Base-by-base conservation (phyloP, 35 echinoderm and acorn worm genomes). In the Apostichopus parvimensis region DNA sequence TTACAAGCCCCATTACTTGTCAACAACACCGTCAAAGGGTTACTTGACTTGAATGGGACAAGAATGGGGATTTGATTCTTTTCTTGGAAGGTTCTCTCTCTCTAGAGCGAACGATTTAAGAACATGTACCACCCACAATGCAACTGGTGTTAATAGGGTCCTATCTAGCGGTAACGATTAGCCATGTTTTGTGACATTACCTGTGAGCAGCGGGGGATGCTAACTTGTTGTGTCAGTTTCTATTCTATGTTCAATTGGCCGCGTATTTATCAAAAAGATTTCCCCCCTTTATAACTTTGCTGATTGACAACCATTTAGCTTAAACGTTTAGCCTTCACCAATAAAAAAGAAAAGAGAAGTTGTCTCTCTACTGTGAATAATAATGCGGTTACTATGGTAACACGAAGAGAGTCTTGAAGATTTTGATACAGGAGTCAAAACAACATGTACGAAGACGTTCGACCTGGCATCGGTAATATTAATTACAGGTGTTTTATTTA, bases 1-100 rank as follows among this genome's bases (percentile, higher is more conserved):
- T 82, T 82, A 82, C 79, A 82, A 82, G 79, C 79, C 79, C 79
- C 18, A 82, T 82, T 82, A 82, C 34, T 82, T 52, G 3, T 54
- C 79, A 82, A 82, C 34, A 82, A 82, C 79, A 55, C 79, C 79
- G 52, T 17, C 13, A 82, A 82, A 56, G 79, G 55, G 45, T 82
- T 23, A 82, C 34, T 54, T 56, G 34, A 54, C 52, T 55, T 82
- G 79, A 82, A 82, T 68, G 54, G 79, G 52, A 54, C 9, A 55
- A 82, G 79, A 82, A 82, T 82, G 15, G 34, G 34, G 52, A 2
- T 82, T 82, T 18, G 26, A 28, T 82, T 82, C 79, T 54, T 82
- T 82, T 82, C 79, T 55, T 53, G 45, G 52, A 28, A 12, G 28
- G 55, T 54, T 28, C 17, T 82, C 52, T 82, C 15, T 68, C 64